Conservation (phyloP, 2,888 invertebrate genomes). For the Conus canariensis region DNA sequence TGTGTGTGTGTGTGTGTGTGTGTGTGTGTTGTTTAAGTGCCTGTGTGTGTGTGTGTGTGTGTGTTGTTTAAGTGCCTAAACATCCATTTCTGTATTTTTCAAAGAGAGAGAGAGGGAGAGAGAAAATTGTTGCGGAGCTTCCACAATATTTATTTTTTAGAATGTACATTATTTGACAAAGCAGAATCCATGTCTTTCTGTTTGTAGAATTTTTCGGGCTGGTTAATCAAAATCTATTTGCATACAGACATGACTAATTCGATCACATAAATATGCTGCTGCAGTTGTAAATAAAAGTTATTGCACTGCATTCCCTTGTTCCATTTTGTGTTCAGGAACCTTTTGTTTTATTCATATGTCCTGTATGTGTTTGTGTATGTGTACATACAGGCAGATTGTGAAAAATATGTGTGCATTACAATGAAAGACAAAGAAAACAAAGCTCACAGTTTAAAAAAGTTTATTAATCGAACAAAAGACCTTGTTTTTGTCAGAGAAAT, state of each 20-base stretch:
- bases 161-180: not conserved
- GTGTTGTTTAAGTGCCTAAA: no score
- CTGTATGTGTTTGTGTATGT: not conserved
- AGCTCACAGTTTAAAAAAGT: constrained; percentile 11
- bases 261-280: not conserved
- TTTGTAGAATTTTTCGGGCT: not conserved
- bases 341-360: no score
- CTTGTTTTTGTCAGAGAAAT: constrained; percentile 36
- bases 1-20: no score
- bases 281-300: not conserved
- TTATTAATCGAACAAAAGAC: constrained; percentile 35
- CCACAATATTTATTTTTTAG: not conserved
- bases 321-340: no score
- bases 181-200: not conserved
- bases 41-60: constrained; percentile 21
- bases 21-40: no score
- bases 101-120: constrained; percentile 17
- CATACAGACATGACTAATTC: not conserved
- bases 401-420: not conserved
- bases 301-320: not conserved
- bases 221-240: not conserved
- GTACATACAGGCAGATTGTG: not conserved
- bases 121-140: not conserved
- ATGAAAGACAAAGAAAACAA: not conserved
- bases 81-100: no score